Evolutionary conservation across 1,140 invertebrate genomes (phyloP).

Genomic region (Druon quercuslanigerum): DNA sequence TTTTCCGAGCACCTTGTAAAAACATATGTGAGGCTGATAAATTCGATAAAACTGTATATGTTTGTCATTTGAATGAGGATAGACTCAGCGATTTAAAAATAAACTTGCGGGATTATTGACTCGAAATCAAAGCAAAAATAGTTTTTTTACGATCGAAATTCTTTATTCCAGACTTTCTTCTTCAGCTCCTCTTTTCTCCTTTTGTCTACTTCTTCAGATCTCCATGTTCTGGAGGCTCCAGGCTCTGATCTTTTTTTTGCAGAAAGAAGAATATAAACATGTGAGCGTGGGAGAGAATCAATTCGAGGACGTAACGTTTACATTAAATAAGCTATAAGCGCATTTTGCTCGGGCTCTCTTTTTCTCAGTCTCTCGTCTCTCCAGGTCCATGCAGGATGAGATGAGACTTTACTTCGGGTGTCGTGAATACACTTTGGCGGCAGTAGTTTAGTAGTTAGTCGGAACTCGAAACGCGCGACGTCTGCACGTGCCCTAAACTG

Average conservation of each 20-base stretch:
- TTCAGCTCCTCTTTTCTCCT: not conserved
- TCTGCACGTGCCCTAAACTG: slow-evolving; percentile 23
- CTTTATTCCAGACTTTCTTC: not conserved
- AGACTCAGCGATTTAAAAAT: not conserved
- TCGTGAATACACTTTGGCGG: slow-evolving; percentile 26
- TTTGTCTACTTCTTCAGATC: not conserved
- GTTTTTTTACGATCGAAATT: slow-evolving; percentile 14
- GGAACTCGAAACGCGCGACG: slow-evolving; percentile 11
- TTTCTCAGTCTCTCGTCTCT: slow-evolving; percentile 27
- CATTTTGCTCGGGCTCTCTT: slow-evolving; percentile 24
- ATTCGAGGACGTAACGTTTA: slow-evolving; percentile 31
- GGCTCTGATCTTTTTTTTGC: not conserved
- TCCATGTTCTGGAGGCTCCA: not conserved
- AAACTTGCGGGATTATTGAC: slow-evolving; percentile 1
- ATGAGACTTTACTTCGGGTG: slow-evolving; percentile 18
- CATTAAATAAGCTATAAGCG: slow-evolving; percentile 30
- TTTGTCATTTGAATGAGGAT: not conserved
- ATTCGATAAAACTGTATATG: not conserved
- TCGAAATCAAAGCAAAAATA: slow-evolving; percentile 10
- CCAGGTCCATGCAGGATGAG: slow-evolving; percentile 10
- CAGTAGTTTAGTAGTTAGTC: slow-evolving; percentile 4
- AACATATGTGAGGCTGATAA: too few species aligned
- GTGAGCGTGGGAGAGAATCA: slow-evolving; percentile 28
- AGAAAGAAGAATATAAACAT: slow-evolving; percentile 23
- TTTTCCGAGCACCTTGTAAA: too few species aligned